Percentiles rank a stretch among this genome's conserved stretches.
Conservation (phyloP, 2,888 invertebrate species). For the Heliothis peltigera region DNA sequence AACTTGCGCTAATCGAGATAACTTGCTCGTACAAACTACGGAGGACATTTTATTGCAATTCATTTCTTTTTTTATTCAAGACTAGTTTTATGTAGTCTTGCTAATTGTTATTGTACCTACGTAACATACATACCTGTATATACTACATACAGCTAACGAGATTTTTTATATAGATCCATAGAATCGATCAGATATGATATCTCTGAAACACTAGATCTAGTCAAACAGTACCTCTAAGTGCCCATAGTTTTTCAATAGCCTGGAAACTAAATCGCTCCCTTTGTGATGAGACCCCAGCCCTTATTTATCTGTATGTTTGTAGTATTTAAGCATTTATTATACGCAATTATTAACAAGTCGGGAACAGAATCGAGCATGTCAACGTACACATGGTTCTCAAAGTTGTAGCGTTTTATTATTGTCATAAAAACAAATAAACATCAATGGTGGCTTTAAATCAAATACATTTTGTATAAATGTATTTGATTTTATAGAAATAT, state of each 20-base stretch:
- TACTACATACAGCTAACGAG: too few species aligned
- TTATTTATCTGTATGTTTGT: slow-evolving; percentile 87
- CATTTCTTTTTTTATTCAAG: too few species aligned
- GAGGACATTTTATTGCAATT: too few species aligned
- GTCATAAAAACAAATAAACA: not conserved
- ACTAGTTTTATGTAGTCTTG: too few species aligned
- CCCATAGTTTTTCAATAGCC: slow-evolving; percentile 69
- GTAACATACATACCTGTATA: too few species aligned
- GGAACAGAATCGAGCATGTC: slow-evolving; percentile 77
- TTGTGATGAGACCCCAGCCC: slow-evolving; percentile 79
- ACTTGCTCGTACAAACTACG: too few species aligned
- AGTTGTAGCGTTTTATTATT: slow-evolving; percentile 41
- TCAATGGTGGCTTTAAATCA: too few species aligned
- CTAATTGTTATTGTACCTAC: too few species aligned
- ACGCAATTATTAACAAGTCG: slow-evolving; percentile 88
- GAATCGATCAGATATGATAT: slow-evolving; percentile 11
- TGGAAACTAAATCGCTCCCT: slow-evolving; percentile 77
- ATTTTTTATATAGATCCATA: not conserved
- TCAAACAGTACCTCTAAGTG: slow-evolving; percentile 4
- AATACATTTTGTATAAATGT: too few species aligned
- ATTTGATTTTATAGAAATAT: too few species aligned
- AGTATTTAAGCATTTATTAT: slow-evolving; percentile 87
- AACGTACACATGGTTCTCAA: slow-evolving; percentile 73
- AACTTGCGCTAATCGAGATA: too few species aligned
- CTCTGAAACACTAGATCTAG: slow-evolving; percentile 28